Evolutionary conservation across 2,113 vertebrate species (phyloP).

Genomic region (Falco punctatus): DNA sequence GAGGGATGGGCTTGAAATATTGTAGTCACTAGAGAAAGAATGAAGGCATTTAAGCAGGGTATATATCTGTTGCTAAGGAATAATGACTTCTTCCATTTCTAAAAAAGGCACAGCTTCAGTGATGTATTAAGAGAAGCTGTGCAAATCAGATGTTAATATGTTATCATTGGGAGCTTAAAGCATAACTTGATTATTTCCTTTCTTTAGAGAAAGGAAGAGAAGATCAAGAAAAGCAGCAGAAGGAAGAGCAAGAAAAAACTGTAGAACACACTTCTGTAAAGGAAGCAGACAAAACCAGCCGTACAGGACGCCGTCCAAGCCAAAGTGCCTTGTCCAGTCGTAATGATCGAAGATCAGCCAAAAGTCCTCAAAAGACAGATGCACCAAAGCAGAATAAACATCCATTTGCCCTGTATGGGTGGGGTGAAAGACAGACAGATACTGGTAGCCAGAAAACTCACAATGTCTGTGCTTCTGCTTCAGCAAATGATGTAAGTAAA

Average conservation of each 20-base stretch:
- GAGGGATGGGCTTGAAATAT: not conserved
- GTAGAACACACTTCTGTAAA: not conserved
- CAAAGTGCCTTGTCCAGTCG: constrained; percentile 66
- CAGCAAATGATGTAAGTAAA: constrained; percentile 81
- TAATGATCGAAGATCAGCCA: constrained; percentile 47
- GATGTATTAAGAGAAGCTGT: not conserved
- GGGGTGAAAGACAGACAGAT: constrained; percentile 86
- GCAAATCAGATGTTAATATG: not conserved
- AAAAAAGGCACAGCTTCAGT: not conserved
- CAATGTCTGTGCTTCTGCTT: constrained; percentile 89
- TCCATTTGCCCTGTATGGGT: constrained; percentile 91
- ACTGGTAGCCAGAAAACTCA: constrained; percentile 89
- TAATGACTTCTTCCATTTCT: not conserved
- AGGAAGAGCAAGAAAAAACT: constrained; percentile 43
- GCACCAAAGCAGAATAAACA: constrained; percentile 81
- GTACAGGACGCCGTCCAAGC: constrained; percentile 8
- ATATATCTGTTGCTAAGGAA: not conserved
- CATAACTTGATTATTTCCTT: not conserved
- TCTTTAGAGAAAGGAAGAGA: constrained; percentile 48
- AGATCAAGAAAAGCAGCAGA: constrained; percentile 43
- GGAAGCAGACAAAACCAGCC: constrained; percentile 21
- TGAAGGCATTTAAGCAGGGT: not conserved
- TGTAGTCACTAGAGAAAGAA: not conserved
- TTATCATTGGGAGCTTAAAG: not conserved
- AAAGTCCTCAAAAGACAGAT: constrained; percentile 75